Conservation (phyloP, 2,888 invertebrate genomes). For the Stenurella melanura region DNA sequence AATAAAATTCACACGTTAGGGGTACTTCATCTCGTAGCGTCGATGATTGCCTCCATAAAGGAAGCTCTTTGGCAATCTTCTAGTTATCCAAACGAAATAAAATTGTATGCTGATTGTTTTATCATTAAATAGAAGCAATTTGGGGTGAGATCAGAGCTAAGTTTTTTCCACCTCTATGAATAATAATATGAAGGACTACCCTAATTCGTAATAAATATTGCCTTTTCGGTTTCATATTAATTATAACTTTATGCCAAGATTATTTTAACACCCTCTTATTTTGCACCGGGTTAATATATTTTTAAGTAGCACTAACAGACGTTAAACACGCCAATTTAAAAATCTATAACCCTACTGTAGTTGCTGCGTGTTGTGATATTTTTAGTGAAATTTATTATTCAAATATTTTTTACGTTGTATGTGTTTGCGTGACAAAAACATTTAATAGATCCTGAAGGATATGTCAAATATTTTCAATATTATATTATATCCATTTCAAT, state of each 20-base stretch:
- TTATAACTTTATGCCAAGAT: background rate
- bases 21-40: no score
- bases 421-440: constrained; percentile 23
- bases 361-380: constrained; percentile 26
- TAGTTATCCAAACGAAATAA: no score
- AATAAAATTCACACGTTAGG: no score
- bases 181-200: no score
- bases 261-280: constrained; percentile 1
- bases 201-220: no score
- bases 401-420: background rate
- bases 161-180: no score
- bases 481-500: background rate
- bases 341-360: constrained; percentile 6
- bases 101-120: no score
- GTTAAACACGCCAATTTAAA: constrained; percentile 8
- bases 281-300: background rate
- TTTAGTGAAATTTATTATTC: constrained; percentile 33
- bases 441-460: constrained; percentile 32
- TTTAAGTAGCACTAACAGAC: background rate
- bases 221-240: background rate
- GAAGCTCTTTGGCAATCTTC: no score
- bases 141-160: no score
- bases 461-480: constrained; percentile 23
- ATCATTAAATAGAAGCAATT: no score
- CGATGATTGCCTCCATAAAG: no score